Conservation (phyloP, 2,888 invertebrate genomes). For the Troides helena region DNA sequence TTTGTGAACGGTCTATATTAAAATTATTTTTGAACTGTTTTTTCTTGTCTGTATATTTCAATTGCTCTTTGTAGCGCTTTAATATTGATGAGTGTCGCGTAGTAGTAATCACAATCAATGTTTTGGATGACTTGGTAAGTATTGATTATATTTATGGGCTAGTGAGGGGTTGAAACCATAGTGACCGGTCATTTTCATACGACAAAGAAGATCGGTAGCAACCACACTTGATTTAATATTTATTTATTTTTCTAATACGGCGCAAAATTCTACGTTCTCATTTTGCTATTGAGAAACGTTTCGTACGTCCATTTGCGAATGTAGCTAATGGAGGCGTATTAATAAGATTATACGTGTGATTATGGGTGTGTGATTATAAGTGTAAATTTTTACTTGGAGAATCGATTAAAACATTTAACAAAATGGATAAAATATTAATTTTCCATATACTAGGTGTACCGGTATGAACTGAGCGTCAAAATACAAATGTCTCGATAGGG, state of each 20-base stretch:
- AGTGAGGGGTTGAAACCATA: neutral
- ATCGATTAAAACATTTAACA: neutral
- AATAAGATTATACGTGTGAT: conserved; percentile 12
- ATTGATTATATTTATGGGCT: too few relatives aligned
- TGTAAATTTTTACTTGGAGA: neutral
- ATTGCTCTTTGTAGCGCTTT: too few relatives aligned
- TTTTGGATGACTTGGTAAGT: too few relatives aligned
- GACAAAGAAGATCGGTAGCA: neutral
- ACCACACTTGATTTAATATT: neutral
- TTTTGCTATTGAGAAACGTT: conserved; percentile 7
- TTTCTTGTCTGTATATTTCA: too few relatives aligned
- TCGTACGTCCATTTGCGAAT: neutral
- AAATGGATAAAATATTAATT: too few relatives aligned
- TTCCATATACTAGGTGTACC: too few relatives aligned
- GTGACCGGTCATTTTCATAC: neutral
- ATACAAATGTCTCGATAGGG: too few relatives aligned
- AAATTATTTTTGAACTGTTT: too few relatives aligned
- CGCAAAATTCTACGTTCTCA: neutral
- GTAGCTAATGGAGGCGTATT: conserved; percentile 15
- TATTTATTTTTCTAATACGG: neutral
- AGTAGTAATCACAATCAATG: too few relatives aligned
- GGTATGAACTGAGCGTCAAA: too few relatives aligned
- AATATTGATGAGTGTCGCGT: too few relatives aligned
- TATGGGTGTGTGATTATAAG: neutral
- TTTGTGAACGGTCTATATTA: neutral